These are phyloP conservation scores for Channa argus DNA, from an alignment of 2,113 vertebrate species.

Conservation along the genomic window DNA sequence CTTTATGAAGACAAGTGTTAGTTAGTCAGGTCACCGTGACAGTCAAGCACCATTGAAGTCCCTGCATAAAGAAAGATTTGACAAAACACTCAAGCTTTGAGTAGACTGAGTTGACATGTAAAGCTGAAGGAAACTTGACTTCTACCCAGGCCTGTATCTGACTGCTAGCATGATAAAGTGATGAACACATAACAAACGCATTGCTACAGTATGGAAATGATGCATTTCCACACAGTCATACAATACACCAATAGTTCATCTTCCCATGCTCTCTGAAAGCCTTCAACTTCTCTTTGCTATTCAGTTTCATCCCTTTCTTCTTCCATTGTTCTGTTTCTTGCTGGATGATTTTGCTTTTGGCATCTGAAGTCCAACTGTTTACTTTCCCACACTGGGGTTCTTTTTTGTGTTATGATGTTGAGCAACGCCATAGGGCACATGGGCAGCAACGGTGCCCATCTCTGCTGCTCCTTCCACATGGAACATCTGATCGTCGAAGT, in stretches of 20 bases:
- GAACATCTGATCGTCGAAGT: slow-evolving; percentile 99
- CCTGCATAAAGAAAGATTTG: slow-evolving; percentile 1
- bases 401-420: slow-evolving; percentile 82
- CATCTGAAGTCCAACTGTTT: slow-evolving; percentile 26
- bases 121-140: slow-evolving; percentile 33
- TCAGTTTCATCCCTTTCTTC: neutral
- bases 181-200: slow-evolving; percentile 20
- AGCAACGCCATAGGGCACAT: slow-evolving; percentile 94
- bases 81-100: neutral
- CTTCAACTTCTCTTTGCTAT: neutral
- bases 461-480: slow-evolving; percentile 94
- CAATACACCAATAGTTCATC: slow-evolving; percentile 35
- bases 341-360: neutral
- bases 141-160: slow-evolving; percentile 7
- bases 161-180: neutral
- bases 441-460: slow-evolving; percentile 93
- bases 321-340: neutral
- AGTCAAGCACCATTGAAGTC: slow-evolving; percentile 19
- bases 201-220: slow-evolving; percentile 40
- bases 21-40: slow-evolving; percentile 13
- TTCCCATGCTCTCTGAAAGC: neutral
- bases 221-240: slow-evolving; percentile 25
- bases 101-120: slow-evolving; percentile 10
- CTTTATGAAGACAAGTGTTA: neutral
- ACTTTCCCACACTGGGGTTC: slow-evolving; percentile 60